These are phyloP conservation scores for Drosophila nr. medialis DNA, from an alignment of 2,888 invertebrate genomes.

Conservation along the genomic window DNA sequence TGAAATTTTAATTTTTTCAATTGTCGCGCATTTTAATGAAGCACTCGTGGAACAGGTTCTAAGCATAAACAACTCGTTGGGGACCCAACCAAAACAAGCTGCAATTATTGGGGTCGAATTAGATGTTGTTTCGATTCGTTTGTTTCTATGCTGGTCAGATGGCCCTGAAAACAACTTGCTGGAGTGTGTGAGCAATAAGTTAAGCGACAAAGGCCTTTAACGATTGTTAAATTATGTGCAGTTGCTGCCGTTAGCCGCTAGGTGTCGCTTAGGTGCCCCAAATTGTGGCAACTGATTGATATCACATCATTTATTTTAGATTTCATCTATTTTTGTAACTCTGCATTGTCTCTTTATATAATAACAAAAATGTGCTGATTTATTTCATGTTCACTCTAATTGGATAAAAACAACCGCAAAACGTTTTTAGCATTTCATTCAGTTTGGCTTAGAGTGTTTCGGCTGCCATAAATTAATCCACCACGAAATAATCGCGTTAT, in stretches of 20 bases:
- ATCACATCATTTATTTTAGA: neutral
- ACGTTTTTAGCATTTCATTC: constrained; percentile 22
- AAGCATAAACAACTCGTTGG: constrained; percentile 27
- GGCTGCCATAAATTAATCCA: constrained; percentile 60
- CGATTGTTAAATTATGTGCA: neutral
- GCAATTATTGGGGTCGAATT: constrained; percentile 64
- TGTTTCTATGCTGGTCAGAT: constrained; percentile 23
- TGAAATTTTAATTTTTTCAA: constrained; percentile 46
- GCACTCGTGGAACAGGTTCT: constrained; percentile 61
- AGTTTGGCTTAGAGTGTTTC: constrained; percentile 44
- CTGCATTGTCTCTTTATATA: neutral
- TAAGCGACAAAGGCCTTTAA: neutral
- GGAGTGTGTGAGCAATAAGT: constrained; percentile 27
- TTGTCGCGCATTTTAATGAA: constrained; percentile 34
- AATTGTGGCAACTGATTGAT: neutral
- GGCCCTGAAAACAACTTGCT: constrained; percentile 46
- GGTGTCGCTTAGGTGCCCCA: constrained; percentile 6
- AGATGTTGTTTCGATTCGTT: constrained; percentile 11
- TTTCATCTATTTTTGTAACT: neutral
- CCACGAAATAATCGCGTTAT: constrained; percentile 49
- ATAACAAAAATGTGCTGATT: constrained; percentile 11
- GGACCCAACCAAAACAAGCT: constrained; percentile 34
- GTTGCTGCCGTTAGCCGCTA: neutral
- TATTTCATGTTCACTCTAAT: constrained; percentile 8
- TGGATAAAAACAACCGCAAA: neutral